Base-by-base conservation (phyloP, 2,888 invertebrate genomes). In the Mylabris sibirica region DNA sequence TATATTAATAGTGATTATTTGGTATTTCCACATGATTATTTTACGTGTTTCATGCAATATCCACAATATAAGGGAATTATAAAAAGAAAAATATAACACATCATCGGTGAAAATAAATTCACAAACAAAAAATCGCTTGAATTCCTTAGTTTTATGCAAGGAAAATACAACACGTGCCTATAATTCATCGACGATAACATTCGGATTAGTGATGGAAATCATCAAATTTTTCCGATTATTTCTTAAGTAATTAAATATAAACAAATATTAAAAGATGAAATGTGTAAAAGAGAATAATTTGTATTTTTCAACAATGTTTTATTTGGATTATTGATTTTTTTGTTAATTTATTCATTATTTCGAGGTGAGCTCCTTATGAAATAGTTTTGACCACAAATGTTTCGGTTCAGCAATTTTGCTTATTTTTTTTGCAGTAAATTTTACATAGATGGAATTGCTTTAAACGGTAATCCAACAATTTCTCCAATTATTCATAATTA, bases 271-370 rank as follows among this genome's bases (percentile, higher is more conserved):
- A 30, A 30, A 30, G 30, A 30, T 30, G 30, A 30, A 30, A 30
- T 8, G 30, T 30, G 4, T 4, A 30, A 30, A 8, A 30, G n/a
- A n/a, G n/a, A 53, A 44, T 4, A 44, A 17, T 49, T 49, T 26
- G 2, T 12, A 3, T 9, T 63, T 63, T 53, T 63, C 53, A 12
- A 20, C 44, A 53, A 59, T 59, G 59, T 64, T 49, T 64, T 59
- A 38, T 64, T 24, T 64, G 64, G 64, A 49, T 30, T 72, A 72
- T 72, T 71, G 77, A 77, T 77, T 77, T 73, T 74, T 67, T 49
- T 41, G 64, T 70, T 76, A 76, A 77, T 77, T 73, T 76, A 77
- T 77, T 77, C 76, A 70, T 74, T 74, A 71, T 74, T 77, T 76
- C 72, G 72, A 74, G 72, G 75, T 74, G 70, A 71, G 72, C 67